Percentiles rank a stretch among this genome's conserved stretches.
These are phyloP conservation scores for Homarus gammarus DNA, from an alignment of 2,888 invertebrate genomes.

Conservation along the genomic window DNA sequence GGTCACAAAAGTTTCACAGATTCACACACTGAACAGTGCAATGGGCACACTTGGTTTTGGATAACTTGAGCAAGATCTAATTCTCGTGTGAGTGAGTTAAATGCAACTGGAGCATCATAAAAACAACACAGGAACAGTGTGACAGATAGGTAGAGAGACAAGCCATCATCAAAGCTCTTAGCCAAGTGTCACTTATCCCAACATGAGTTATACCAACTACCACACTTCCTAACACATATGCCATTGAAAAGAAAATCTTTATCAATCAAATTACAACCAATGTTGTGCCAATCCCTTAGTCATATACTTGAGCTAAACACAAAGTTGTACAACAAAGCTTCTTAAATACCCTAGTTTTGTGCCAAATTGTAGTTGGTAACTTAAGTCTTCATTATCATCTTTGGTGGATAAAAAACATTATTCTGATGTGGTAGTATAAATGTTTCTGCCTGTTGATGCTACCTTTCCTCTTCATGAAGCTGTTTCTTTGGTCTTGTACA, in stretches of 20 bases:
- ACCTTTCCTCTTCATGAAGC: constrained; percentile 44
- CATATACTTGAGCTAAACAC: constrained; percentile 35
- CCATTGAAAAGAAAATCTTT: background rate
- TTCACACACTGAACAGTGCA: background rate
- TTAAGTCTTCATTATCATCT: constrained; percentile 55
- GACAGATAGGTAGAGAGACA: constrained; percentile 29
- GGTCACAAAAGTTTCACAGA: background rate
- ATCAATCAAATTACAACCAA: background rate
- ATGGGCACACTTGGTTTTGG: constrained; percentile 44
- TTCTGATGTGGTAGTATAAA: constrained; percentile 33
- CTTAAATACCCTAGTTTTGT: constrained; percentile 53
- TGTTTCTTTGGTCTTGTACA: constrained; percentile 53
- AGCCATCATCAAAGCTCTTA: constrained; percentile 32
- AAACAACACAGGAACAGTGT: constrained; percentile 6
- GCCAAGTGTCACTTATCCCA: constrained; percentile 43
- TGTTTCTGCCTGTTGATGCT: constrained; percentile 26
- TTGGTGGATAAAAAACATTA: constrained; percentile 56
- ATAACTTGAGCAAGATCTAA: constrained; percentile 62
- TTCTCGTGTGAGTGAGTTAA: constrained; percentile 33
- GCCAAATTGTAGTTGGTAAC: constrained; percentile 63
- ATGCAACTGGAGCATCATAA: constrained; percentile 38
- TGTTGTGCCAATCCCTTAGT: background rate
- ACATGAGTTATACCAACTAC: background rate
- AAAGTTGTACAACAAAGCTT: constrained; percentile 21
- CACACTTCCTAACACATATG: constrained; percentile 1